Evolutionary conservation across 2,113 vertebrate genomes (phyloP), one percentile per base, ranked within the genome.

Genomic region (Gymnarchus niloticus): DNA sequence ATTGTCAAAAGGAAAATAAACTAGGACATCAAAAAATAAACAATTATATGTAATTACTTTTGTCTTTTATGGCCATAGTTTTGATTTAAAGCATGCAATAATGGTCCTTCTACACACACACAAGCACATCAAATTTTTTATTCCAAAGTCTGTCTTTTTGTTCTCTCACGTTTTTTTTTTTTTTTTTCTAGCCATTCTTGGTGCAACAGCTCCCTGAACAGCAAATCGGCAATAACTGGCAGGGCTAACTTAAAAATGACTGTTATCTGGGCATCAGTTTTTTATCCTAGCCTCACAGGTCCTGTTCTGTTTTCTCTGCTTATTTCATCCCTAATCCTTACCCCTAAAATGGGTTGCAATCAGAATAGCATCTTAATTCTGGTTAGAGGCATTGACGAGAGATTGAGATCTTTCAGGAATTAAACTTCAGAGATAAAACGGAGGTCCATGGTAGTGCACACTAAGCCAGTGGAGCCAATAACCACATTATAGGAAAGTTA

Each of bases 361-460:
- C 81, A 86, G 82, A 87, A 83, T 54, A 83, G 76, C 77, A 86
- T 78, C 48, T 83, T 69, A 85, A 78, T 65, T 77, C 56, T 48
- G 59, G n/a, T 7, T 51, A 25, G n/a, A 25, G 9, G 54, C 69
- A 49, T 84, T 78, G 81, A 77, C 56, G 83, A 54, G 41, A 52
- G 56, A 59, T 76, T 77, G 65, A 65, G n/a, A 87, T 82, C 82
- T 78, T 54, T 44, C 33, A 41, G 28, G 85, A 78, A 86, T 83
- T 76, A 81, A 17, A 37, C 80, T 23, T 88, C 83, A 56, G 51
- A 87, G 37, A 57, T 77, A 51, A 84, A 33, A 14, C 37, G 33
- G 2, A 2, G 1, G 10, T 33, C 37, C 4, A 33, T 4, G 73
- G 44, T 28, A 77, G 37, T 77, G 21, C 9, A 41, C 37, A n/a